Evolutionary conservation across 2,888 invertebrate genomes (phyloP).

Genomic region (Euproctis similis): DNA sequence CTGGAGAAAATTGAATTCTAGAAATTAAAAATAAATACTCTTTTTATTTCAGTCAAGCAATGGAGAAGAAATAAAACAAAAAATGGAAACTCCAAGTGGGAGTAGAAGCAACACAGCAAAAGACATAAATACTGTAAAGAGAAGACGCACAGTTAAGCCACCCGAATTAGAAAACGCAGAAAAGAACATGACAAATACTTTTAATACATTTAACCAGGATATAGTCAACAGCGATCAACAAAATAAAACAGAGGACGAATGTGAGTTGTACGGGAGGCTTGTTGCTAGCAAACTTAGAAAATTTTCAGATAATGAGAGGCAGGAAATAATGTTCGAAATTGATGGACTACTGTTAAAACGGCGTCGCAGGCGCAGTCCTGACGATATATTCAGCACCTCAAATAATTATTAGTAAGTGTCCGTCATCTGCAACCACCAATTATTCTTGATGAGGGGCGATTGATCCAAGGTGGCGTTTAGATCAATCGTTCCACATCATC

Average conservation of each 20-base stretch:
- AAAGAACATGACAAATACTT: constrained; percentile 11
- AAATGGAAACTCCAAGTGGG: background rate
- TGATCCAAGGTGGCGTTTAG: background rate
- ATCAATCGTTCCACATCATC: constrained; percentile 10
- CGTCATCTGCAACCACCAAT: constrained; percentile 11
- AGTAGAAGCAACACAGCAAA: background rate
- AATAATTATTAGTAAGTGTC: constrained; percentile 11
- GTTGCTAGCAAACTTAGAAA: constrained; percentile 21
- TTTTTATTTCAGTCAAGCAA: too few species aligned
- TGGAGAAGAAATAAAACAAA: background rate
- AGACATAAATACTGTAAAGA: background rate
- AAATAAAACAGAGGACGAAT: constrained; percentile 13
- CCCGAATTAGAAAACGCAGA: constrained; percentile 11
- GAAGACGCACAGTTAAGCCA: background rate
- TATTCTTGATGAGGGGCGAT: constrained; percentile 2
- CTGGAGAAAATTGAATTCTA: too few species aligned
- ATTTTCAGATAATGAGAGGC: constrained; percentile 19
- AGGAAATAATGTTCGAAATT: constrained; percentile 22
- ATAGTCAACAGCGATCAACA: constrained; percentile 4
- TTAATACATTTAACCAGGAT: constrained; percentile 10
- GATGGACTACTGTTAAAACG: constrained; percentile 12
- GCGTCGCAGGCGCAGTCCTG: constrained; percentile 9
- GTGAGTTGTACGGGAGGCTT: constrained; percentile 19
- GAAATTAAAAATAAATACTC: too few species aligned
- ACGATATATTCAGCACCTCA: constrained; percentile 10